Conservation (phyloP, 2,797 vertebrate species). For the Benthosema pterotum region DNA sequence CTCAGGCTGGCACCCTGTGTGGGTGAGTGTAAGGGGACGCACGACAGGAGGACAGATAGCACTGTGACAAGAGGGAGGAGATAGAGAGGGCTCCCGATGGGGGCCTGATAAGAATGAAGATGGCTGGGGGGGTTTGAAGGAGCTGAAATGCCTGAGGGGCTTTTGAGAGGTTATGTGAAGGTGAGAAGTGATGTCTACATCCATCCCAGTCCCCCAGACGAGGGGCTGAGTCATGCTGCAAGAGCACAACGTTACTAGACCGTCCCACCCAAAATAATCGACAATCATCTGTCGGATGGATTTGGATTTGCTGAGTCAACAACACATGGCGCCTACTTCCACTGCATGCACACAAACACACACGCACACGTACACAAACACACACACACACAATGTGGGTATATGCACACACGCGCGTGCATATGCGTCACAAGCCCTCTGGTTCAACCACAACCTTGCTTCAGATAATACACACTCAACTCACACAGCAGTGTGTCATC, state of each 20-base stretch:
- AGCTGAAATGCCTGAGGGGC: constrained; percentile 29
- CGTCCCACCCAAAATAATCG: background rate
- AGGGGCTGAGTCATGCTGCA: constrained; percentile 4
- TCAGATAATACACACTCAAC: background rate
- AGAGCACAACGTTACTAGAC: too few relatives aligned
- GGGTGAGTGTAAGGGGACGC: constrained; percentile 60
- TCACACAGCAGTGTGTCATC: constrained; percentile 35
- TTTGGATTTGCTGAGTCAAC: too few relatives aligned
- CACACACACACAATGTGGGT: too few relatives aligned
- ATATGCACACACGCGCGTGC: too few relatives aligned
- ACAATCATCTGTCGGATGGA: too few relatives aligned
- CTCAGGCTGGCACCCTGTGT: constrained; percentile 20
- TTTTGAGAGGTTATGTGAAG: constrained; percentile 21
- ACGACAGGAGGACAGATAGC: constrained; percentile 69
- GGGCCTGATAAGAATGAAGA: constrained; percentile 48
- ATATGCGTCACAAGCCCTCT: too few relatives aligned
- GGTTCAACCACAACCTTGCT: background rate
- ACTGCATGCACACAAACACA: too few relatives aligned
- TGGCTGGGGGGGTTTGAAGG: constrained; percentile 9
- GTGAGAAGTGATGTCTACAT: constrained; percentile 14
- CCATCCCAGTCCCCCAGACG: constrained; percentile 22
- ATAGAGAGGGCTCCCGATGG: constrained; percentile 8
- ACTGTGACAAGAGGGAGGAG: constrained; percentile 29
- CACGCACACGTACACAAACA: too few relatives aligned
- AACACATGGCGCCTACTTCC: too few relatives aligned